Evolutionary conservation across 35 echinoderm and acorn worm species (phyloP), one percentile per base, ranked within the genome.

Genomic region (Hemicentrotus pulcherrimus): DNA sequence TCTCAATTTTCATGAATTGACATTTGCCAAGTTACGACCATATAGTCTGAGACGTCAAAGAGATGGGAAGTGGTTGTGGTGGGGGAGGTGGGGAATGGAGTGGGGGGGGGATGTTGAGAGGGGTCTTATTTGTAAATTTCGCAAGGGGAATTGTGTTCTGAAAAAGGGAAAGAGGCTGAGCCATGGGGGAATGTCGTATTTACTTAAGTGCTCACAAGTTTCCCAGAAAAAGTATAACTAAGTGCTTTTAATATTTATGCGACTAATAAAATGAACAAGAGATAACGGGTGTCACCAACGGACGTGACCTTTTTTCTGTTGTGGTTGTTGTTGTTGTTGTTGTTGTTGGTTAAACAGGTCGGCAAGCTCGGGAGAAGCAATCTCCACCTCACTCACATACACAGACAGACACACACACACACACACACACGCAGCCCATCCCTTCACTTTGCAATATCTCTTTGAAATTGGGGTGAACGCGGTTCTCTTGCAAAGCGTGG

Each of bases 1-100:
- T 90, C 88, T 90, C 88, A 90, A 90, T 90, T 47, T 90, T 90
- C 88, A 90, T 90, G 88, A 90, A 90, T 32, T 90, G 88, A 90
- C 88, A 90, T 90, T 90, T 90, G 88, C 65, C 28, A 28, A 78
- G 65, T 22, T 78, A 78, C 19, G 65, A 78, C 22, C 65, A 78
- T 22, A 78, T 78, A 78, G 65, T 78, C 19, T n/a, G 65, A 22
- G 22, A 78, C 28, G 7, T 22, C 65, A 28, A 4, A 28, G 65
- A 28, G 4, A 78, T 28, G 65, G 24, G n/a, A 59, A 16, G 18
- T 41, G 35, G 35, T 41, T 1, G 35, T 41, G 35, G 35, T 41
- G 35, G 35, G 35, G 35, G 65, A 28, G 4, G 19, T 28, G 65
- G 24, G 18, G 16, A 16, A 6, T 5, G 61, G 61, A 28, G 15